Conservation (phyloP, 2,113 vertebrate species). For the Ariopsis seemanni region DNA sequence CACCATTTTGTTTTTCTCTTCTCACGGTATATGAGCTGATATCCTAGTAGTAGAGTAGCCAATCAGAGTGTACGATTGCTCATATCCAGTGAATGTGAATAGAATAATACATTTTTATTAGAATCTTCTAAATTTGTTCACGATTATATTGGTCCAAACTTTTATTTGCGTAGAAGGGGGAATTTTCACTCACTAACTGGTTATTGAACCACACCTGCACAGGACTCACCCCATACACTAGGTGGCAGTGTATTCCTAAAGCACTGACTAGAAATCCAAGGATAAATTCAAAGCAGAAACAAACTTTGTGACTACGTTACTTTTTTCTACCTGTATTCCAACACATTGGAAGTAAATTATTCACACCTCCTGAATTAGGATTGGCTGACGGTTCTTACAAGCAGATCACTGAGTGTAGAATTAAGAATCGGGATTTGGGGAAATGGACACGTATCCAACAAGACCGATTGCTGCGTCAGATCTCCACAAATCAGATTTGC, state of each 20-base stretch:
- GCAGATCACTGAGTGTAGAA: neutral
- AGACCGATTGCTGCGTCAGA: neutral
- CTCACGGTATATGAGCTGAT: too few species aligned
- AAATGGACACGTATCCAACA: neutral
- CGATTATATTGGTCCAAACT: neutral
- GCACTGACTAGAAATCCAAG: neutral
- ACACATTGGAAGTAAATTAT: too few species aligned
- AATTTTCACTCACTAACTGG: neutral
- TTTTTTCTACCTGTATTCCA: neutral
- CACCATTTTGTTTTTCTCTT: too few species aligned
- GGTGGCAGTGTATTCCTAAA: neutral
- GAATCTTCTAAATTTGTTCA: neutral
- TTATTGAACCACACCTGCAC: neutral
- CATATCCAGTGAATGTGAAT: too few species aligned
- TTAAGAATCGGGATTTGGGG: neutral
- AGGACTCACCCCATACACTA: neutral
- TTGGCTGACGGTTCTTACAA: neutral
- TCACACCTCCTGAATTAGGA: too few species aligned
- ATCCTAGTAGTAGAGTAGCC: too few species aligned
- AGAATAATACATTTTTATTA: neutral
- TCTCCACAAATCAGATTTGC: too few species aligned
- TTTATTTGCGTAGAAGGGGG: too few species aligned
- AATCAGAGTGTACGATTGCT: too few species aligned
- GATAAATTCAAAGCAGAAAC: too few species aligned
- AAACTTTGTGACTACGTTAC: neutral